Evolutionary conservation across 64 coral and sea anemone genomes (phyloP), one percentile per base, ranked within the genome.

Genomic region (Catalaphyllia jardinei): DNA sequence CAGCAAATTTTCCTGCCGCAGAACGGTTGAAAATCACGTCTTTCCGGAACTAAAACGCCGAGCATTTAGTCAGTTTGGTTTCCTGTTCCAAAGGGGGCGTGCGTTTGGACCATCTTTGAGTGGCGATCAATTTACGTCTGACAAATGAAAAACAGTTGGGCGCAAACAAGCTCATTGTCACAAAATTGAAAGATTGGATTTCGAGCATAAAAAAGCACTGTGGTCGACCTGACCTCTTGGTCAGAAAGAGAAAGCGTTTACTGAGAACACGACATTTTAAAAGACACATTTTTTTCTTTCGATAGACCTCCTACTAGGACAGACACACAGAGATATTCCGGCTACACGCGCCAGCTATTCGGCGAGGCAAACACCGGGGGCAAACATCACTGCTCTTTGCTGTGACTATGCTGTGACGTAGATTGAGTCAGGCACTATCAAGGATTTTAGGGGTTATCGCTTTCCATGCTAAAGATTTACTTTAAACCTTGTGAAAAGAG

Each of bases 161-260:
- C 62, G 81, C 62, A 85, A 85, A 85, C 81, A 85, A 85, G 12
- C 71, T 28, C 24, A 85, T 85, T 85, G 81, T 85, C 81, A 85
- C 35, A 71, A 39, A 85, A 85, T 71, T 85, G 59, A 35, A 42
- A 83, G 79, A 83, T 83, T 83, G 60, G 30, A 67, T 65, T 83
- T 65, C 30, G 7, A 24, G 38, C 39, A 71, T 80, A 80, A 80
- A 27, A 19, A n/a, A 60, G 81, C 20, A n/a, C 22, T 50, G 11
- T 71, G 22, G 0, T 46, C 42, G 81, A 38, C 38, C 12, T 69
- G 62, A 69, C 38, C 33, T 71, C 38, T 85, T 29, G 22, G 22
- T 22, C 4, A n/a, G 19, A 62, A 25, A 12, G 33, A 18, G 8
- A 71, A 71, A 67, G 12, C 60, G 50, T 71, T 49, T 39, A 24